Evolutionary conservation across 2,797 vertebrate genomes (phyloP), one percentile per base, ranked within the genome.

Genomic region (Fratercula arctica): DNA sequence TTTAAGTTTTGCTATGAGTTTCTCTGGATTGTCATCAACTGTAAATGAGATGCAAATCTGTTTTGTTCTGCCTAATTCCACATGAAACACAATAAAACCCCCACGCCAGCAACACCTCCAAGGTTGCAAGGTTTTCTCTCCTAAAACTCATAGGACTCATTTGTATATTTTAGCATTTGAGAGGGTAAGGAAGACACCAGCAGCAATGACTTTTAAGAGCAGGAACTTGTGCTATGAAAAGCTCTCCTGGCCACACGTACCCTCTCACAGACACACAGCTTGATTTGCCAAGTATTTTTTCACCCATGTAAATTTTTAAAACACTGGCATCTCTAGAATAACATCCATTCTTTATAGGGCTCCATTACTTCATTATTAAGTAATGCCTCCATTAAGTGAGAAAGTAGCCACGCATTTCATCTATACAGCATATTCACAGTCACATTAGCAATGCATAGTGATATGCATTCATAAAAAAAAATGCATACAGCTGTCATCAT

Each of bases 341-440:
- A 95, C 74, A 92, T 87, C 69, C 64, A 95, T 96, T 89, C 95
- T 95, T 97, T 90, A 92, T 31, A 87, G 76, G 67, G 50, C 8
- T 74, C 60, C 82, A 73, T 95, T 79, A 92, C 63, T 96, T 96
- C 95, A 97, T 96, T 90, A 97, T 90, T 97, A 91, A 97, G 76
- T 97, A 97, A 97, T 95, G 63, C 37, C 68, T 89, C 93, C 87
- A 93, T 95, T 96, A 96, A 95, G 53, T 57, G 35, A 96, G 76
- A 94, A 95, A 95, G 88, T 69, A 95, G 88, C 66, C 51, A 46
- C 56, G 90, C 82, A 60, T 93, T 87, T 92, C 72, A 92, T 89
- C 90, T 93, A 41, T 53, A 87, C 46, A 45, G 46, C 79, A 85
- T 89, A 89, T 91, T 95, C 81, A 79, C 67, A 91, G 63, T 35